Percentiles rank a stretch among this genome's conserved stretches.
These are phyloP conservation scores for Torymus texanus DNA, from an alignment of 2,888 invertebrate genomes.

Conservation along the genomic window DNA sequence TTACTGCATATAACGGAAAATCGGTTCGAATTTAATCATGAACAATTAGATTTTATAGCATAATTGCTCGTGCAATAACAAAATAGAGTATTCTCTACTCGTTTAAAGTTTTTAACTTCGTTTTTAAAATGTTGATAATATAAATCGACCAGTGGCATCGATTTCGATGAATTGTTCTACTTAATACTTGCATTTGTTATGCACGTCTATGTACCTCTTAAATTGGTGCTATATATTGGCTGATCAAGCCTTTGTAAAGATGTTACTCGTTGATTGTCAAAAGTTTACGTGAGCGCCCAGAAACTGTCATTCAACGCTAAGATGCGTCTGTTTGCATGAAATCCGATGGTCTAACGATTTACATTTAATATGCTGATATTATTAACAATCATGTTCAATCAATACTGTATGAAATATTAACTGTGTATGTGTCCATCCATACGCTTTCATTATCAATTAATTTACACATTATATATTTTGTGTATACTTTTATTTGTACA, in stretches of 20 bases:
- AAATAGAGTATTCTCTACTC: background rate
- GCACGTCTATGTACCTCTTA: slow-evolving; percentile 49
- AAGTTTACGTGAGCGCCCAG: slow-evolving; percentile 36
- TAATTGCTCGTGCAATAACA: slow-evolving; percentile 49
- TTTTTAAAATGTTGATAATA: slow-evolving; percentile 22
- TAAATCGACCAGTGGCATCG: slow-evolving; percentile 25
- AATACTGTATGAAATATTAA: slow-evolving; percentile 35
- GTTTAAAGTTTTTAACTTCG: background rate
- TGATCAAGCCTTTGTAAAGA: slow-evolving; percentile 30
- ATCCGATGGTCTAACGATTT: slow-evolving; percentile 43
- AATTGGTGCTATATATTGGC: slow-evolving; percentile 50
- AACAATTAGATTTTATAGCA: slow-evolving; percentile 23
- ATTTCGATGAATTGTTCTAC: slow-evolving; percentile 36
- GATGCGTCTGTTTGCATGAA: slow-evolving; percentile 28
- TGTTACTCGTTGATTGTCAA: slow-evolving; percentile 53
- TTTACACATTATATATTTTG: slow-evolving; percentile 28
- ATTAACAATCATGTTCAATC: slow-evolving; percentile 34
- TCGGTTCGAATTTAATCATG: slow-evolving; percentile 2
- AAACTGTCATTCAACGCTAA: slow-evolving; percentile 32
- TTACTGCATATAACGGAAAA: background rate
- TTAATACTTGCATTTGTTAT: slow-evolving; percentile 41
- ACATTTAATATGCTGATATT: slow-evolving; percentile 47
- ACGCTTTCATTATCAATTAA: slow-evolving; percentile 29
- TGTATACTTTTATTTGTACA: slow-evolving; percentile 43
- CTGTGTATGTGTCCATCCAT: slow-evolving; percentile 17